Evolutionary conservation across 2,113 vertebrate species (phyloP).

Genomic region (Dicerorhinus sumatrensis): DNA sequence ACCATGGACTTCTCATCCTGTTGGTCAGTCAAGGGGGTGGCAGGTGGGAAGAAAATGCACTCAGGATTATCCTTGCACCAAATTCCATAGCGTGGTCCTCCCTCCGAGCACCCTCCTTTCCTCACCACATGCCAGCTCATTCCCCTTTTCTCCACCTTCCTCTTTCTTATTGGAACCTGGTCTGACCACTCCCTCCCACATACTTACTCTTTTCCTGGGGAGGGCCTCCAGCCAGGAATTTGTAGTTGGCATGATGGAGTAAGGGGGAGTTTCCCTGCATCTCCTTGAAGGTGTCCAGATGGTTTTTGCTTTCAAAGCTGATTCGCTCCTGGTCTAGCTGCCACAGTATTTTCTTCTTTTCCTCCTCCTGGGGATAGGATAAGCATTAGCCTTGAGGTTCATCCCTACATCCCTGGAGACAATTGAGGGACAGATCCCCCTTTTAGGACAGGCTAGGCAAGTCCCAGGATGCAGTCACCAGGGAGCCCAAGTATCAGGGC

Average conservation of each 20-base stretch:
- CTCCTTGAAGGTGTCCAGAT: conserved; percentile 55
- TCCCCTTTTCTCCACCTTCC: background rate
- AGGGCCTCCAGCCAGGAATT: conserved; percentile 79
- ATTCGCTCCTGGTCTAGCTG: conserved; percentile 49
- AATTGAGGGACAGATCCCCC: background rate
- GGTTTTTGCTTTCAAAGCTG: conserved; percentile 20
- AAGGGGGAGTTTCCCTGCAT: background rate
- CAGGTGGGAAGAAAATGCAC: background rate
- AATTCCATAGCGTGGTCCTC: fast-evolving
- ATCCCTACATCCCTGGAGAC: background rate
- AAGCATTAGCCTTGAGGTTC: background rate
- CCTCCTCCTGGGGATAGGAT: conserved; percentile 61
- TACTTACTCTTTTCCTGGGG: conserved; percentile 85
- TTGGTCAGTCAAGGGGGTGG: background rate
- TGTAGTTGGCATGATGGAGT: conserved; percentile 69
- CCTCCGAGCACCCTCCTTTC: background rate
- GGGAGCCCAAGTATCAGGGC: background rate
- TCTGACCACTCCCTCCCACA: fast-evolving
- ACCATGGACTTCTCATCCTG: background rate
- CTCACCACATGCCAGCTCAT: background rate
- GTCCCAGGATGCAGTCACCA: background rate
- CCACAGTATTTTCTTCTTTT: conserved; percentile 45
- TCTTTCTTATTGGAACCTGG: fast-evolving
- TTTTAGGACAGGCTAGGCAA: background rate
- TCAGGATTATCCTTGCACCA: background rate